Base-by-base conservation (phyloP, 2,888 invertebrate genomes). In the Leptothorax acervorum region DNA sequence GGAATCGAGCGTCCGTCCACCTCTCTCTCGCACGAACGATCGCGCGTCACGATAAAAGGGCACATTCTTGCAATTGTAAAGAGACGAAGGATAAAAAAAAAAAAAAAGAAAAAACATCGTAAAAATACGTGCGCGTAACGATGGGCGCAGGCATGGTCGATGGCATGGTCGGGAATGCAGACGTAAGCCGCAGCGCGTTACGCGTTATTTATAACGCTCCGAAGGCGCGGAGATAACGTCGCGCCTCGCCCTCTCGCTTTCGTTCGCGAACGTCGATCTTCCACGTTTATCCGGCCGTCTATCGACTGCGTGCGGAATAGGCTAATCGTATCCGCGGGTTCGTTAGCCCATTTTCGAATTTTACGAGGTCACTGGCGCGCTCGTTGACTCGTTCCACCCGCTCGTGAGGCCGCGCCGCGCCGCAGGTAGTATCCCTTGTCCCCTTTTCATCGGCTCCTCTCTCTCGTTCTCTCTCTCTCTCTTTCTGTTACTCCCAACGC, bases 361-460 rank as follows among this genome's bases (percentile, higher is more conserved):
- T 84, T 83, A 85, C 81, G 82, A 89, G 82, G 62, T 83, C 81
- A 66, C 65, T 35, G 18, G 6, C 23, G 12, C n/a, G 63, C 78
- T 63, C 65, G 65, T 76, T 39, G 48, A 53, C 78, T 63, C 65
- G 65, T 76, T 39, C 57, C 51, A 48, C 42, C 48, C 28, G 55
- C 12, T 57, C n/a, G 31, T 31, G 48, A 31, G 31, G 60, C 11
- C 18, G 60, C 28, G 45, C 23, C 70, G 53, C 75, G 45, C 23
- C 70, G 53, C 75, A 31, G 18, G 12, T 51, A 45, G 62, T 55
- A 8, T 23, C 53, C 55, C 23, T 45, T 35, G 53, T 63, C 75
- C 28, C 48, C 15, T 57, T 57, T 35, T 48, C 51, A 63, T 55
- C 55, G 15, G 2, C 42, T 15, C 53, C 51, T 42, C 39, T 28